Conservation (phyloP, 2,888 invertebrate genomes). For the Coleophora flavipennella region DNA sequence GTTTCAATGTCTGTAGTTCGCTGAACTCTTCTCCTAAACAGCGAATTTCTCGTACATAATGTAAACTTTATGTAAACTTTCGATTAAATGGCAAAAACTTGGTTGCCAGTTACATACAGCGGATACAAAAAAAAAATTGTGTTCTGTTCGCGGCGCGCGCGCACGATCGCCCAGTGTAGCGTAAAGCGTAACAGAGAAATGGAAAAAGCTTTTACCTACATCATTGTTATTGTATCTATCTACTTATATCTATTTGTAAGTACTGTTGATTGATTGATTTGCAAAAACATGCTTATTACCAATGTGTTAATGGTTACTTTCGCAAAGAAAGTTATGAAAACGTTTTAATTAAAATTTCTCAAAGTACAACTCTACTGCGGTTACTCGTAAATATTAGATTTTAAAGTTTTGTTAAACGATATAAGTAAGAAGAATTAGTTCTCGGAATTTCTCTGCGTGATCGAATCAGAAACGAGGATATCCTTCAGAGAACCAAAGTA, state of each 20-base stretch:
- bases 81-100: constrained; percentile 1
- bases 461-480: no score
- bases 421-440: no score
- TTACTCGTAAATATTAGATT: no score
- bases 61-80: constrained; percentile 9
- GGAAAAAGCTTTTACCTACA: constrained; percentile 12
- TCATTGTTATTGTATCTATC: constrained; percentile 9
- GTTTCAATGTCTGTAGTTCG: no score
- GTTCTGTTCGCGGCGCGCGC: constrained; percentile 7
- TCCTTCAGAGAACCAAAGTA: no score
- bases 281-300: constrained; percentile 1
- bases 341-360: no score
- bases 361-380: no score
- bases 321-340: background rate
- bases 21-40: no score
- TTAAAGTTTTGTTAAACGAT: no score
- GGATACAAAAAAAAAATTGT: constrained; percentile 1
- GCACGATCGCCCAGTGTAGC: constrained; percentile 20
- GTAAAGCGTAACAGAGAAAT: constrained; percentile 26
- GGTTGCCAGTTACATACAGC: background rate
- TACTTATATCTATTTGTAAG: no score
- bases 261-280: constrained; percentile 2
- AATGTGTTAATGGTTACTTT: background rate
- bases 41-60: no score
- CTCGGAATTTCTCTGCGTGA: no score